Evolutionary conservation across 2,797 vertebrate genomes (phyloP), one percentile per base, ranked within the genome.

Genomic region (Oryzias sinensis): DNA sequence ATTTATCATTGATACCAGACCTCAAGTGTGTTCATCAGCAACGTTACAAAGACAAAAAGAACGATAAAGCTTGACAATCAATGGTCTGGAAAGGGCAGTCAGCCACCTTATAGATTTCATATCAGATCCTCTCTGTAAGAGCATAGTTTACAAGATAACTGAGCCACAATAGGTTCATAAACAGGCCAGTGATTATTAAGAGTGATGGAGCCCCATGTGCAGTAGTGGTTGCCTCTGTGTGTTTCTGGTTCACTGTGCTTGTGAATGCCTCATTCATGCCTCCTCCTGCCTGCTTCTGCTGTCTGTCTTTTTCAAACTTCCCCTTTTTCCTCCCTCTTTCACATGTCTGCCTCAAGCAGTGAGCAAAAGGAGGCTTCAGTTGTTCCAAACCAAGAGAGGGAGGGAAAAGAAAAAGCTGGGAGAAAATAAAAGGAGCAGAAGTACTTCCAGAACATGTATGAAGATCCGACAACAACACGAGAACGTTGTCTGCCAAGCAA

Each of bases 91-190:
- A 55, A 57, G 22, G 55, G 51, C 65, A 62, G 75, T 71, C 56
- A 68, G 50, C 65, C 62, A 80, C 76, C 69, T 76, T 81, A 84
- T 84, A 61, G 80, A 85, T 84, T 83, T 82, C 65, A 86, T 80
- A 82, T 86, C 65, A 62, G 72, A 76, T 81, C 56, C 29, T 74
- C 56, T 76, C 49, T 46, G 50, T 25, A 42, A 59, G 66, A 64
- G 56, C 77, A 71, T 69, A 84, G 74, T 81, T 81, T 78, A 79
- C 70, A 74, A 68, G 77, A 75, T 79, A 76, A 84, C 66, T 76
- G 56, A 68, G 74, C 61, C 4, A 48, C 64, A 68, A 62, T 44
- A 58, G 69, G 68, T 82, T 81, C 71, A 84, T 85, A 82, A 87
- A 85, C 70, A 76, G 61, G 53, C 17, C 69, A 43, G 57, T 56